Percentiles rank a stretch among this genome's conserved stretches.
phyloP scores from a whole-genome alignment of 2,888 invertebrate species.

The Pilophorus perplexus region DNA sequence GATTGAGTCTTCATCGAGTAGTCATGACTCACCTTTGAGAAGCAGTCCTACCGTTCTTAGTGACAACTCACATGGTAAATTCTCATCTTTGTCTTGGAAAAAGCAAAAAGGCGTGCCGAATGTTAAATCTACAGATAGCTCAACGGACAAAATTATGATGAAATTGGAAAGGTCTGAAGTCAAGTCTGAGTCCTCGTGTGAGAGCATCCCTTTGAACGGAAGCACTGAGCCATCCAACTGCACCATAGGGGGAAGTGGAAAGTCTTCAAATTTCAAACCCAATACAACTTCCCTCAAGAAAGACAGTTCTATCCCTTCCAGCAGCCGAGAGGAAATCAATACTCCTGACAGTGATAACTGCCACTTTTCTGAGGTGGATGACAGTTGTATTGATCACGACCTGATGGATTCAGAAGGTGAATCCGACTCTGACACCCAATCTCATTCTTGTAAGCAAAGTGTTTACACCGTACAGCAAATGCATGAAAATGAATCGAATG shows the following conservation, averaged over 20 bases:
- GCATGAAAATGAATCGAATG: slow-evolving; percentile 18
- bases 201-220: slow-evolving; percentile 32
- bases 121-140: slow-evolving; percentile 13
- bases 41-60: slow-evolving; percentile 47
- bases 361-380: slow-evolving; percentile 45
- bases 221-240: slow-evolving; percentile 28
- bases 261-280: slow-evolving; percentile 13
- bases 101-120: slow-evolving; percentile 39
- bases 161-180: slow-evolving; percentile 18
- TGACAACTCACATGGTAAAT: slow-evolving; percentile 8
- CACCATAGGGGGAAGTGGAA: slow-evolving; percentile 4
- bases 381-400: slow-evolving; percentile 50
- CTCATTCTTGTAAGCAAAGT: slow-evolving; percentile 4
- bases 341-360: slow-evolving; percentile 41
- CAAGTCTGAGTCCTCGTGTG: slow-evolving; percentile 36
- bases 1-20: slow-evolving; percentile 54
- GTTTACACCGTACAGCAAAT: background rate
- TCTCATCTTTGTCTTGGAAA: slow-evolving; percentile 44
- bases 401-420: slow-evolving; percentile 54
- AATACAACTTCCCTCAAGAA: background rate
- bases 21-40: slow-evolving; percentile 47
- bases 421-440: slow-evolving; percentile 33
- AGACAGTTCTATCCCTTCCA: slow-evolving; percentile 10
- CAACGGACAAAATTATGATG: slow-evolving; percentile 12
- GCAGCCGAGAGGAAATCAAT: slow-evolving; percentile 12